phyloP scores from a whole-genome alignment of 2,888 invertebrate species.

The Agapostemon virescens region DNA sequence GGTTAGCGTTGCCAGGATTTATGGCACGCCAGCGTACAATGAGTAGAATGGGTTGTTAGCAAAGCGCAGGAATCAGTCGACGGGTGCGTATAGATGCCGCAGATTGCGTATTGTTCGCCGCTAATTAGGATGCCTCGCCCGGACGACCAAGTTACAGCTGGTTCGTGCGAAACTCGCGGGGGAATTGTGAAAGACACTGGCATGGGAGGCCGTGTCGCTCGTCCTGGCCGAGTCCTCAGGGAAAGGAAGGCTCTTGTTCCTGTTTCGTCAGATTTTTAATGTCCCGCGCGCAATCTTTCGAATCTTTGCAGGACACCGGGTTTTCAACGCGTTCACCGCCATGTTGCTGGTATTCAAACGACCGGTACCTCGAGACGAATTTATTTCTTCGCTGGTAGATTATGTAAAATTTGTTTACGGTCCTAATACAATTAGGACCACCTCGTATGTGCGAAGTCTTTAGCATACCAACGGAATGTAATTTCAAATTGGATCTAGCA shows the following conservation, averaged over 20 bases:
- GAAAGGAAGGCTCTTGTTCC: not conserved
- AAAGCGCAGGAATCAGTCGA: conserved; percentile 49
- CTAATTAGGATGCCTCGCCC: conserved; percentile 47
- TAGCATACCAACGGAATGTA: too few relatives aligned
- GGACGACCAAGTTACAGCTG: conserved; percentile 24
- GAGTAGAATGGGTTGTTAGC: conserved; percentile 54
- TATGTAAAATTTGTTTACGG: too few relatives aligned
- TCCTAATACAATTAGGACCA: too few relatives aligned
- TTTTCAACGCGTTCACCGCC: too few relatives aligned
- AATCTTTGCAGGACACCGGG: not conserved
- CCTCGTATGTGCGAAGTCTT: too few relatives aligned
- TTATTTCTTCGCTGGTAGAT: not conserved
- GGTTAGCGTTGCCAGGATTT: conserved; percentile 40
- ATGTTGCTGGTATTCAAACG: too few relatives aligned
- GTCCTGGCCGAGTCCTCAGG: conserved; percentile 4
- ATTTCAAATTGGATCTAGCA: too few relatives aligned
- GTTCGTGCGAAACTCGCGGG: conserved; percentile 16
- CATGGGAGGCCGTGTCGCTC: not conserved
- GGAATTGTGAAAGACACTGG: conserved; percentile 1
- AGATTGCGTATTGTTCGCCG: conserved; percentile 55
- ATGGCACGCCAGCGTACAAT: conserved; percentile 32
- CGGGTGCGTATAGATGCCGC: conserved; percentile 42
- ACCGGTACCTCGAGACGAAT: not conserved
- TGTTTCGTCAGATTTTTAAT: not conserved
- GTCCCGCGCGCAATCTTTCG: not conserved